A percentile compares a stretch with the other conserved stretches of the same genome.
phyloP scores from a whole-genome alignment of 2,113 vertebrate genomes.

The Stomatorhinus ivindoensis region DNA sequence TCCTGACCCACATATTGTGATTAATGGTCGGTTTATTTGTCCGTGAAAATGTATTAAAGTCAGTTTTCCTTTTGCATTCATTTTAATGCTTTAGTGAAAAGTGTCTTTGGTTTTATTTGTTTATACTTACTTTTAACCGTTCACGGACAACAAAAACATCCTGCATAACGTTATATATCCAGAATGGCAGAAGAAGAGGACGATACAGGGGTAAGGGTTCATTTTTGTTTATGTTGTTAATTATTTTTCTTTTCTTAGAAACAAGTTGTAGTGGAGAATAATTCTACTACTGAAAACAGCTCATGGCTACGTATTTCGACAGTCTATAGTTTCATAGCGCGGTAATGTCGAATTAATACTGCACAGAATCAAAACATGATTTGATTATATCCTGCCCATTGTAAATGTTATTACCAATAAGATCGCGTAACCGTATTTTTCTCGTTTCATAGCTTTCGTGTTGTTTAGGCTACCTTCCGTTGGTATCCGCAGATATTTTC shows the following conservation, averaged over 20 bases:
- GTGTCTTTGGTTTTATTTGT: background rate
- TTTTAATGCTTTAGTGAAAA: background rate
- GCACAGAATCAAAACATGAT: background rate
- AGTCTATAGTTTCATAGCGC: background rate
- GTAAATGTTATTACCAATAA: background rate
- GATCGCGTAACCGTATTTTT: background rate
- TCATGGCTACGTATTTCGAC: background rate
- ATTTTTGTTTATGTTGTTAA: background rate
- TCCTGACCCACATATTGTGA: background rate
- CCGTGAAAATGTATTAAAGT: background rate
- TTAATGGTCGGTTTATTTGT: background rate
- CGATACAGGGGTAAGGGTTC: conserved; percentile 14
- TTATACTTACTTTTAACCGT: background rate
- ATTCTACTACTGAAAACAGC: background rate
- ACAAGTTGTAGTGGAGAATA: background rate
- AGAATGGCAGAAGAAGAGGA: conserved; percentile 22
- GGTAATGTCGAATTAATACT: background rate
- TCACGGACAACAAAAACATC: background rate
- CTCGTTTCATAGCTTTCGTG: background rate
- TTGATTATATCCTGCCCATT: background rate
- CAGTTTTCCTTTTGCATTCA: background rate
- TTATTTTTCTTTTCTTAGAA: background rate
- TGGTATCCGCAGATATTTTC: background rate
- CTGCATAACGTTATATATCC: background rate
- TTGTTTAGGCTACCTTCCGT: background rate